Conservation (phyloP, 2,888 invertebrate species). For the Tanypteryx hageni region DNA sequence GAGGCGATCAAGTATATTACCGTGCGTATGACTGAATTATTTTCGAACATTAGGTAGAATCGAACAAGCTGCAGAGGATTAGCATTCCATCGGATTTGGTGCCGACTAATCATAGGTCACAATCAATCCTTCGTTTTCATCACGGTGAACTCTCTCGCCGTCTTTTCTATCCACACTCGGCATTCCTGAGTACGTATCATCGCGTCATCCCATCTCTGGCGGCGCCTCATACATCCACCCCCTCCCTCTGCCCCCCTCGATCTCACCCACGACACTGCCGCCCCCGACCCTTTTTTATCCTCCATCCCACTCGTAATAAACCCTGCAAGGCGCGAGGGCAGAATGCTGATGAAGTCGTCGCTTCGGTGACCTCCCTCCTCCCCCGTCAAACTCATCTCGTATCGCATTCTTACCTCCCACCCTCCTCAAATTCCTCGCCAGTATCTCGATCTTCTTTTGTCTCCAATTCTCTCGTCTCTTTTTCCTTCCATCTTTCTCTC, state of each 20-base stretch:
- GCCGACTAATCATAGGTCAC: constrained; percentile 40
- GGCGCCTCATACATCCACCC: not conserved
- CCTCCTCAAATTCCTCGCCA: not conserved
- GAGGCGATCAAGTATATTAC: too few relatives aligned
- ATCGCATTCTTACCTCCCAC: not conserved
- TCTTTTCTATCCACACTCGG: not conserved
- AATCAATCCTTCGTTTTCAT: constrained; percentile 61
- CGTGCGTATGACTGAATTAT: not conserved
- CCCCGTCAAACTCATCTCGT: not conserved
- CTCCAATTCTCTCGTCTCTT: not conserved
- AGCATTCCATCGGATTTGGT: constrained; percentile 3
- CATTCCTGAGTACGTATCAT: constrained; percentile 15
- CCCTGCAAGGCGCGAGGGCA: constrained; percentile 15
- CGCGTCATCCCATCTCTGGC: not conserved
- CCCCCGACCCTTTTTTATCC: not conserved
- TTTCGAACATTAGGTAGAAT: not conserved
- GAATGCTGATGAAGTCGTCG: constrained; percentile 56
- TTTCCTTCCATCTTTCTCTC: not conserved
- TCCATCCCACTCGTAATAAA: not conserved
- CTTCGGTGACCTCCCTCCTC: constrained; percentile 7
- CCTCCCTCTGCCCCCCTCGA: not conserved
- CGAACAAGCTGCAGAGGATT: not conserved
- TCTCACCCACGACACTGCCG: not conserved
- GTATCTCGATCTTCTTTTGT: not conserved
- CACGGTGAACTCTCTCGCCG: not conserved